A percentile compares a stretch with the other conserved stretches of the same genome.
These are phyloP conservation scores for Lepus americanus DNA, from an alignment of 2,113 vertebrate species.

Conservation along the genomic window DNA sequence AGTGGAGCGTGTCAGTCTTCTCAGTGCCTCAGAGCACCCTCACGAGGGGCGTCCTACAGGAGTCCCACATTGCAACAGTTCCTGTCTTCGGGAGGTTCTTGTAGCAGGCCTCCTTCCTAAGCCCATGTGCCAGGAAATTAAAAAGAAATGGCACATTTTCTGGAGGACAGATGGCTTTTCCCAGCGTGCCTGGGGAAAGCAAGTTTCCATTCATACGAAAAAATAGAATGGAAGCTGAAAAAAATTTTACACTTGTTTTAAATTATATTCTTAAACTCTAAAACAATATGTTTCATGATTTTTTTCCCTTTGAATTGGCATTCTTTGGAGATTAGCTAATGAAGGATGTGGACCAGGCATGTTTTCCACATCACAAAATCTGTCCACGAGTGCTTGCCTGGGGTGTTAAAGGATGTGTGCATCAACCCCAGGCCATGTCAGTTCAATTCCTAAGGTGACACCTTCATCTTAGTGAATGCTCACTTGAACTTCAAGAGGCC, in stretches of 20 bases:
- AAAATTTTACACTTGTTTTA: conserved; percentile 26
- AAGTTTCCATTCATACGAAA: conserved; percentile 14
- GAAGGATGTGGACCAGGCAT: not conserved
- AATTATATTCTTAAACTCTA: conserved; percentile 13
- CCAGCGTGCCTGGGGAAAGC: not conserved
- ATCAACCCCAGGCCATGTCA: not conserved
- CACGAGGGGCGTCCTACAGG: not conserved
- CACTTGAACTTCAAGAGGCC: conserved; percentile 22
- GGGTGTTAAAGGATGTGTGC: not conserved
- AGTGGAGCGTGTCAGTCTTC: not conserved
- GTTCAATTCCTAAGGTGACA: conserved; percentile 34
- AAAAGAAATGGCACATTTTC: not conserved
- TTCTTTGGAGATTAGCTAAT: conserved; percentile 46
- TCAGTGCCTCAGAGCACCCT: not conserved
- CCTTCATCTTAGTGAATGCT: conserved; percentile 24
- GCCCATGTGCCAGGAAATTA: not conserved
- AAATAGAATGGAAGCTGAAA: conserved; percentile 38
- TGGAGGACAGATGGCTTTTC: not conserved
- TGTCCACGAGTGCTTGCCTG: not conserved
- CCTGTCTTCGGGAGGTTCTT: not conserved
- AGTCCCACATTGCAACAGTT: not conserved
- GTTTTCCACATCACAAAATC: conserved; percentile 15
- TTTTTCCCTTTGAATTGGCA: conserved; percentile 50
- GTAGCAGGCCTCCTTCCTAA: conserved; percentile 11
- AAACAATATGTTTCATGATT: not conserved